These are phyloP conservation scores for Hylaeus anthracinus DNA, from an alignment of 1,140 invertebrate genomes.

Conservation along the genomic window DNA sequence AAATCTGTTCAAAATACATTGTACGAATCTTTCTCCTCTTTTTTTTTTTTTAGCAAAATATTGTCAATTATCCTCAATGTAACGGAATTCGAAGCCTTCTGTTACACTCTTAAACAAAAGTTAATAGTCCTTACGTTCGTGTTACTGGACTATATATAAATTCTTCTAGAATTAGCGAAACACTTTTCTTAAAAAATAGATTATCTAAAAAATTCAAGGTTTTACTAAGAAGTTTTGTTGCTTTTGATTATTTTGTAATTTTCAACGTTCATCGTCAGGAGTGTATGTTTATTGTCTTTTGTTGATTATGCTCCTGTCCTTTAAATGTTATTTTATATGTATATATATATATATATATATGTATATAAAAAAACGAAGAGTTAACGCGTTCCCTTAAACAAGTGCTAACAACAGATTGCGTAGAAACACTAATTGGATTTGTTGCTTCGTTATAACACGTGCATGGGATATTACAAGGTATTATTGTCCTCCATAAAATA, in stretches of 20 bases:
- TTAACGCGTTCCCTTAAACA: constrained; percentile 22
- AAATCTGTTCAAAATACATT: background rate
- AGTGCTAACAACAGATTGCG: background rate
- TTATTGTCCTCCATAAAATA: constrained; percentile 56
- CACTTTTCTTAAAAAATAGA: background rate
- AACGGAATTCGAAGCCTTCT: background rate
- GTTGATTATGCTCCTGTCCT: background rate
- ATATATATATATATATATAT: too few relatives aligned
- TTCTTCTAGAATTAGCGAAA: background rate
- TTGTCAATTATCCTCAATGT: background rate
- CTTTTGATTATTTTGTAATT: too few relatives aligned
- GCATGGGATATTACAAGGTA: constrained; percentile 45
- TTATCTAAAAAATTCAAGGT: background rate
- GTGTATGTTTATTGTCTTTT: background rate
- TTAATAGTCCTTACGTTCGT: too few relatives aligned
- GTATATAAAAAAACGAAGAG: constrained; percentile 33
- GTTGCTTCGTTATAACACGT: constrained; percentile 56
- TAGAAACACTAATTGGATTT: constrained; percentile 29
- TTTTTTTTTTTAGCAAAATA: background rate
- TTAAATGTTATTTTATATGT: background rate
- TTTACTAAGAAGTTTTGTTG: background rate
- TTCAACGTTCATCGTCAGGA: too few relatives aligned
- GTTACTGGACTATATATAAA: too few relatives aligned
- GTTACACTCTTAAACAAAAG: too few relatives aligned
- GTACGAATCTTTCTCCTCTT: background rate